Evolutionary conservation across 2,888 invertebrate genomes (phyloP).

Genomic region (Caenorhabditis drosophilae): DNA sequence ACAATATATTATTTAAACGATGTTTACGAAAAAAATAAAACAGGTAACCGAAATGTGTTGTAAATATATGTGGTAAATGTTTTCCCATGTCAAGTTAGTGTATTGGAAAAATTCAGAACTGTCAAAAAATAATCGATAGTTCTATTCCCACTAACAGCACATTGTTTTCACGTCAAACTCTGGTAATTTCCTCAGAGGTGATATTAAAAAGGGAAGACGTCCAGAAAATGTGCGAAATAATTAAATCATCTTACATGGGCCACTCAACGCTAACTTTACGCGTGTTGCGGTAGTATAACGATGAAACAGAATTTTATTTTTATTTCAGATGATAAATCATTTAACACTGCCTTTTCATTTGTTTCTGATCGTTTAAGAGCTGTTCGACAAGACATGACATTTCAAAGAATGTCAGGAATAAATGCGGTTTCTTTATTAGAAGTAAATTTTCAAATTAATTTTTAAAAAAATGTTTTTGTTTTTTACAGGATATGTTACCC

Average conservation of each 20-base stretch:
- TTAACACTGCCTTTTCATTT: slow-evolving; percentile 38
- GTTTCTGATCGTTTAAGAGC: slow-evolving; percentile 50
- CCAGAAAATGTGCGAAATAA: slow-evolving; percentile 37
- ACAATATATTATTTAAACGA: slow-evolving; percentile 44
- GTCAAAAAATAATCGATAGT: not conserved
- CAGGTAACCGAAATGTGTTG: slow-evolving; percentile 6
- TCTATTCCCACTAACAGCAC: slow-evolving; percentile 15
- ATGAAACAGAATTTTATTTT: slow-evolving; percentile 16
- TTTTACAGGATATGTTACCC: slow-evolving; percentile 40
- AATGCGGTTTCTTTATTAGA: slow-evolving; percentile 34
- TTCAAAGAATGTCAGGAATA: slow-evolving; percentile 32
- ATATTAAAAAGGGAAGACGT: slow-evolving; percentile 11
- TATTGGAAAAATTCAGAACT: not conserved
- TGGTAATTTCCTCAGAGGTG: slow-evolving; percentile 25
- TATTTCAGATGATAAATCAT: slow-evolving; percentile 1
- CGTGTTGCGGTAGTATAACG: slow-evolving; percentile 39
- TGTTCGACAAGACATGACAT: slow-evolving; percentile 49
- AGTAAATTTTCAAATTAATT: slow-evolving; percentile 4
- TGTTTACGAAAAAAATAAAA: slow-evolving; percentile 11
- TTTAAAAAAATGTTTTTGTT: not conserved
- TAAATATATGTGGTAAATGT: slow-evolving; percentile 1
- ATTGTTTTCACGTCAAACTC: slow-evolving; percentile 35
- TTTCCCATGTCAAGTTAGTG: slow-evolving; percentile 7
- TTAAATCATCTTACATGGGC: slow-evolving; percentile 29
- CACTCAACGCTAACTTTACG: slow-evolving; percentile 25